These are phyloP conservation scores for Clanis bilineata DNA, from an alignment of 2,888 invertebrate genomes.

Conservation along the genomic window DNA sequence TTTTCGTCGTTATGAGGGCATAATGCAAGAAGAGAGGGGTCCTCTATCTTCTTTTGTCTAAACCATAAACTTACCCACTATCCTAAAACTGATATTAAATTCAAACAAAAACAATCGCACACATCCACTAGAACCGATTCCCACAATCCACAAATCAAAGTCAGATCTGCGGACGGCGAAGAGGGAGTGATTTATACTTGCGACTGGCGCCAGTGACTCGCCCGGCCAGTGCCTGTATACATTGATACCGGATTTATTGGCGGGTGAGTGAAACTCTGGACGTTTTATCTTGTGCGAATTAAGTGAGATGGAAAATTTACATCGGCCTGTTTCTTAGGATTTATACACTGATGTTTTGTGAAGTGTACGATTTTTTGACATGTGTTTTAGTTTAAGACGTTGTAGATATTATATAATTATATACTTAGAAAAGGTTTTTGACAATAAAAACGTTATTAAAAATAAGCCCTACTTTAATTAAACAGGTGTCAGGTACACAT, in stretches of 20 bases:
- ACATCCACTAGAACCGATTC: neutral
- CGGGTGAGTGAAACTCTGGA: slow-evolving; percentile 49
- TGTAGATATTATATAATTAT: neutral
- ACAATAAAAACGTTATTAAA: too few relatives aligned
- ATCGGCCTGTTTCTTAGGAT: slow-evolving; percentile 21
- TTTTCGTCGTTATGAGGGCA: too few relatives aligned
- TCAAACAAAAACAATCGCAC: slow-evolving; percentile 5
- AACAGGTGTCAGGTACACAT: too few relatives aligned
- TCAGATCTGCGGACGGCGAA: neutral
- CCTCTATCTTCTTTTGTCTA: too few relatives aligned
- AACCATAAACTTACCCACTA: too few relatives aligned
- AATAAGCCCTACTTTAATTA: too few relatives aligned
- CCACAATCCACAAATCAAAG: slow-evolving; percentile 14
- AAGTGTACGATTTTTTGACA: neutral
- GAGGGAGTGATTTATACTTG: neutral
- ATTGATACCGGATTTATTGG: slow-evolving; percentile 75
- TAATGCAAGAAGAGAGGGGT: too few relatives aligned
- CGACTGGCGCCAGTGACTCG: slow-evolving; percentile 17
- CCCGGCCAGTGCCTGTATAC: slow-evolving; percentile 39
- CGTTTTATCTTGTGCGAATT: slow-evolving; percentile 58
- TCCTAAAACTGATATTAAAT: neutral
- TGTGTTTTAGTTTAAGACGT: neutral
- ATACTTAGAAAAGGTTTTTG: too few relatives aligned
- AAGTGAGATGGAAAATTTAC: slow-evolving; percentile 31
- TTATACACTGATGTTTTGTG: neutral